Evolutionary conservation across 2,888 invertebrate genomes (phyloP), one percentile per base, ranked within the genome.

Genomic region (Ditylenchus weischeri): DNA sequence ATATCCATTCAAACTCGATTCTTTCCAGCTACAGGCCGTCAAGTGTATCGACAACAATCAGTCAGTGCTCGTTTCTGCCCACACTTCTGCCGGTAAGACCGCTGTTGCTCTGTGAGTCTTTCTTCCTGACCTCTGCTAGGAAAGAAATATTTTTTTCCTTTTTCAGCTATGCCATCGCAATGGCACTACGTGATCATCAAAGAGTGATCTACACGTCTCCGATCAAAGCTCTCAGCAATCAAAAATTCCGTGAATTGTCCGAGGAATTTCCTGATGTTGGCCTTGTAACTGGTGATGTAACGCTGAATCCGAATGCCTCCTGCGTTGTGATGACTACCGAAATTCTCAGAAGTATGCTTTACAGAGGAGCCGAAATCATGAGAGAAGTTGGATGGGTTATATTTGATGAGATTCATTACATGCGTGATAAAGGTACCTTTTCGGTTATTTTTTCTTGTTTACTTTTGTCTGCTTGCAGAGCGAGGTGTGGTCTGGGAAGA

Each of bases 301-400:
- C 98, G 0, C 94, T 99, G 65, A 98, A 98, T 86, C 96, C 96
- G 6, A 90, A 90, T 48, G 98, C 98, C 18, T 93, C 93, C 65
- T 93, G 95, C 84, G 88, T 99, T 49, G 94, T 99, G 75, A 99
- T 99, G 98, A 99, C 98, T 0, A 99, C 98, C n/a, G 98, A 99
- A 90, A 99, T 99, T 88, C 86, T 99, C 71, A 88, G 98, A 72
- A 94, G 93, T 81, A 98, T 99, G 98, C 86, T 99, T 67, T 99
- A 98, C 83, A 87, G 96, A 83, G 98, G 98, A 61, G 94, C 94
- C 50, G 95, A 98, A 87, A 90, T 99, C 29, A 95, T 95, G 91
- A 88, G 95, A 69, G 98, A 99, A 88, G 95, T 99, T 0, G 96
- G 95, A 62, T 99, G 98, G 98, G 98, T 99, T 0, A 88, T 99